Base-by-base conservation (phyloP, 2,888 invertebrate species). In the Xanthorhoe designata region DNA sequence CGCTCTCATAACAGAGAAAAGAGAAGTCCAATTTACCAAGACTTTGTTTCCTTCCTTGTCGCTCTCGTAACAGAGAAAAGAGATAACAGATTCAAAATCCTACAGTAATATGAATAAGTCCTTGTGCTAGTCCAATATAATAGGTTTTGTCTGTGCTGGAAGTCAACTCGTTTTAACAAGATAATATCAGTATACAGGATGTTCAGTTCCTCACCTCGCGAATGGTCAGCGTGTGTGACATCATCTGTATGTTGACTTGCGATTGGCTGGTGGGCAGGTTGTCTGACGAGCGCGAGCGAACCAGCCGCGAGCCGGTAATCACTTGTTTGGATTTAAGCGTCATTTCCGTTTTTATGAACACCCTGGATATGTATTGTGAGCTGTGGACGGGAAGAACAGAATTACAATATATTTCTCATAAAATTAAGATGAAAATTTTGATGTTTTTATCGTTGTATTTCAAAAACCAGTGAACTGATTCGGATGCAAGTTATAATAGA, bases 261-360 rank as follows among this genome's bases (percentile, higher is more conserved):
- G 97, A 97, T 91, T 98, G 98, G 93, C 97, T 97, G 85, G 97
- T 97, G 78, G 98, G 98, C 79, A 98, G 94, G 94, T 98, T 98
- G 93, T 98, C 98, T 70, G 96, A 97, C 54, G 98, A 98, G 80
- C 97, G 95, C 75, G 98, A 98, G 82, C 97, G 94, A 65, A 96
- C 96, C 84, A 98, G 94, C 79, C 96, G 96, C 79, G 96, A 95
- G 61, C 97, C 96, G 74, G 96, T 96, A 82, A 97, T 95, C 82
- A 96, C 96, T 80, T 96, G 96, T 86, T 96, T 96, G 87, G 98
- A 98, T 91, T 97, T 98, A 78, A 98, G 94, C 81, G 97, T 96
- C 98, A 98, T 98, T 94, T 98, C 98, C 83, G 98, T 98, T 94
- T 98, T 97, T 81, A 98, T 95, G 92, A 98, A 98, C 82, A 98